A percentile compares a stretch with the other conserved stretches of the same genome.
These are phyloP conservation scores for Tympanuchus pallidicinctus DNA, from an alignment of 2,113 vertebrate genomes.

Conservation along the genomic window DNA sequence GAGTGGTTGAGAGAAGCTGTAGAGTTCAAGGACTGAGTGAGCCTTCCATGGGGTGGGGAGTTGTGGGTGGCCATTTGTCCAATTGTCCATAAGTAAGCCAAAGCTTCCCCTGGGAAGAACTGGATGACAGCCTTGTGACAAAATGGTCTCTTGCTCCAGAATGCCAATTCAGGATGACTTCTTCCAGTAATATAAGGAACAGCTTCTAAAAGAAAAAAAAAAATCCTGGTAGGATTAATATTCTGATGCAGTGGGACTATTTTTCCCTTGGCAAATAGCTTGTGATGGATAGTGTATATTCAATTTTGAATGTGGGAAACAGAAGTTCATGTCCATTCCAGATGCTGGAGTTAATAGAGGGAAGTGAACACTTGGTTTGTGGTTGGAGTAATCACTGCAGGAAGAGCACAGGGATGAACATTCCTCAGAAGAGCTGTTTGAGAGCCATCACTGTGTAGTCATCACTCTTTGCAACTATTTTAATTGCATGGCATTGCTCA, in stretches of 20 bases:
- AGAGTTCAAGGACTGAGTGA: neutral
- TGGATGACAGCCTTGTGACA: neutral
- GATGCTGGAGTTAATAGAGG: neutral
- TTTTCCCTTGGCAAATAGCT: neutral
- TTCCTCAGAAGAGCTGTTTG: neutral
- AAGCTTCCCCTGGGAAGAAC: neutral
- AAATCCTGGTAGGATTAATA: neutral
- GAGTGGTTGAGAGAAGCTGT: neutral
- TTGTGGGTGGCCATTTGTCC: neutral
- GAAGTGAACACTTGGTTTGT: neutral
- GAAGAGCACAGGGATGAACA: neutral
- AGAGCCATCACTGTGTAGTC: rapidly evolving
- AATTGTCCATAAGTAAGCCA: rapidly evolving
- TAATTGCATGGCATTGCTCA: neutral
- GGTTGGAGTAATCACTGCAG: neutral
- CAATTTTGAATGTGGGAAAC: neutral
- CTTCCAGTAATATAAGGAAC: neutral
- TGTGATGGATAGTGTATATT: neutral
- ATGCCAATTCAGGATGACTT: neutral
- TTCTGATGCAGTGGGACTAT: neutral
- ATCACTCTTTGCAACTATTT: neutral
- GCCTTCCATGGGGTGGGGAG: neutral
- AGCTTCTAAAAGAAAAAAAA: neutral
- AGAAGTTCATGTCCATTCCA: neutral
- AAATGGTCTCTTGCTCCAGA: neutral